A percentile compares a stretch with the other conserved stretches of the same genome.
Evolutionary conservation across 2,113 vertebrate species (phyloP).

Genomic region (Tupaia tana): DNA sequence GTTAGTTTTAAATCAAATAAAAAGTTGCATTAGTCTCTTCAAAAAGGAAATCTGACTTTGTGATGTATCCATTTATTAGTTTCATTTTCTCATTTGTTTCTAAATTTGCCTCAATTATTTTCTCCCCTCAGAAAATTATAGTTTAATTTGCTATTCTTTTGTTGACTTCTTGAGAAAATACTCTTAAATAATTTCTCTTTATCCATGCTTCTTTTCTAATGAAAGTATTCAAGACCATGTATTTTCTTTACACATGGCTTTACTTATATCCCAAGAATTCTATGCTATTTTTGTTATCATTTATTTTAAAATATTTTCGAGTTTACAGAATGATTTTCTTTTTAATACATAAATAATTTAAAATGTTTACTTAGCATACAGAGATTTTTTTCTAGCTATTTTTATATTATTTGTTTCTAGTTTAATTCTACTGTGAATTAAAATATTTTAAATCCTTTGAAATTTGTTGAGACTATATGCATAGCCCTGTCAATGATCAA

Average conservation of each 20-base stretch:
- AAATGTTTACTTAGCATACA: not conserved
- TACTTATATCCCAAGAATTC: not conserved
- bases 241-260: not conserved
- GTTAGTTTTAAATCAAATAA: too few species aligned
- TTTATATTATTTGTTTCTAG: constrained; percentile 16
- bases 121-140: not conserved
- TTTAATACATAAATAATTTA: constrained; percentile 24
- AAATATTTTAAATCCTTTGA: constrained; percentile 25
- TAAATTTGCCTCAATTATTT: constrained; percentile 31
- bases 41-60: not conserved
- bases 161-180: not conserved
- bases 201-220: not conserved
- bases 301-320: constrained; percentile 10
- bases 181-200: constrained; percentile 1
- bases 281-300: not conserved
- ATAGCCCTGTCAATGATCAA: not conserved
- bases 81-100: constrained; percentile 21
- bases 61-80: not conserved
- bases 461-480: constrained; percentile 15
- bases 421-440: not conserved
- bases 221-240: not conserved
- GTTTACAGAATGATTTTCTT: not conserved
- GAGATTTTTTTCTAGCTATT: not conserved
- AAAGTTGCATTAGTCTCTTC: not conserved
- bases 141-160: not conserved